Evolutionary conservation across 1,140 invertebrate species (phyloP), one percentile per base, ranked within the genome.

Genomic region (Nebria ingens): DNA sequence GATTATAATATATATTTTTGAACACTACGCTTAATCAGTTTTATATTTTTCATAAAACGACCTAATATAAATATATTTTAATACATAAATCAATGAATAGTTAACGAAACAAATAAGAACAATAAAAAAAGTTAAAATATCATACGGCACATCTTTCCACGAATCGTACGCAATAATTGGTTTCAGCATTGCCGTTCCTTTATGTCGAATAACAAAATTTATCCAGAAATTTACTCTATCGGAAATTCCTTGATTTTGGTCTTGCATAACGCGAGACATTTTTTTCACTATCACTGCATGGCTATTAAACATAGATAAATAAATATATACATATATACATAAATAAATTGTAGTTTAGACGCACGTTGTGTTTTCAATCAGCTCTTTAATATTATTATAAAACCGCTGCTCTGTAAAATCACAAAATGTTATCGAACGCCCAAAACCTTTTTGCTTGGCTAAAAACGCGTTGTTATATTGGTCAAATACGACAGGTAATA

Each of bases 191-290:
- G 40, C 9, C 3, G 40, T 45, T 9, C 40, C 40, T 17, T 45
- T 45, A 45, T 45, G 6, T 45, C 15, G 9, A 12, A 45, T 45
- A 17, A 45, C 40, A 45, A 45, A 45, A 45, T 45, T 17, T 45
- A 45, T 45, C 40, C 40, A 45, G 9, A 9, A 45, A 17, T 45
- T 45, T 45, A 45, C 40, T 17, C 40, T 6, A 12, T 45, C 40
- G 9, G 40, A 17, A 4, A 45, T 4, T 11, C 4, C 9, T 17
- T 45, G 9, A 17, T 45, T 45, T 4, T 45, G 40, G 17, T 45
- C 6, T 45, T 45, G 9, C 40, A 45, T 45, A 12, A 17, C 6
- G 9, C 4, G 6, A 45, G 6, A 11, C 17, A 45, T 45, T 11
- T 11, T 4, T 17, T 45, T 45, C 9, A 17, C 40, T 29, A 13